A percentile compares a stretch with the other conserved stretches of the same genome.
Evolutionary conservation across 2,888 invertebrate genomes (phyloP).

Genomic region (Hypena proboscidalis): DNA sequence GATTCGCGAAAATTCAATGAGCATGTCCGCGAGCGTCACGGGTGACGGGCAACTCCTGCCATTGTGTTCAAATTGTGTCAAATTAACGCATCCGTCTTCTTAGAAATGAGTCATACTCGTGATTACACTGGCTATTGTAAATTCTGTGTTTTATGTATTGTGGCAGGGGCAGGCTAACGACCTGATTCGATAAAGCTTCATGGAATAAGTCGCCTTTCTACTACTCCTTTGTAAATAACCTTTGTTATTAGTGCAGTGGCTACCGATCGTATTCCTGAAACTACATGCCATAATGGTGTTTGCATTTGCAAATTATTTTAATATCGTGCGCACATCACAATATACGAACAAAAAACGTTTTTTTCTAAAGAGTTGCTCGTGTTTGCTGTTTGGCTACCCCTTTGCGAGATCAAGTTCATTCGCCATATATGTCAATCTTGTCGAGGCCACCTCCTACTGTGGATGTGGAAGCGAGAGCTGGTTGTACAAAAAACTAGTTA

Average conservation of each 20-base stretch:
- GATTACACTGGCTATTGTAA: slow-evolving; percentile 20
- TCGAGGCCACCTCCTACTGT: slow-evolving; percentile 55
- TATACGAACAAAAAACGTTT: slow-evolving; percentile 18
- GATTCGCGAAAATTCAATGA: slow-evolving; percentile 34
- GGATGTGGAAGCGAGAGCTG: slow-evolving; percentile 59
- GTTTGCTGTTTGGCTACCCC: slow-evolving; percentile 29
- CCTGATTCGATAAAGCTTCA: slow-evolving; percentile 19
- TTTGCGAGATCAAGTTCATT: slow-evolving; percentile 33
- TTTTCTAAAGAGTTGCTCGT: slow-evolving; percentile 15
- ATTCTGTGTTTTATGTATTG: slow-evolving; percentile 23
- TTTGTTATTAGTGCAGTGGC: slow-evolving; percentile 3
- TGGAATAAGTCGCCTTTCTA: slow-evolving; percentile 20
- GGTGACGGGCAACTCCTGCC: slow-evolving; percentile 36
- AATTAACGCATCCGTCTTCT: slow-evolving; percentile 49
- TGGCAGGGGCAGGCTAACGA: slow-evolving; percentile 26
- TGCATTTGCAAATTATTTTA: background rate
- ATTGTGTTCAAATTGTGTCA: slow-evolving; percentile 48
- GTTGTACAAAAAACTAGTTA: slow-evolving; percentile 62
- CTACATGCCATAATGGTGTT: slow-evolving; percentile 1
- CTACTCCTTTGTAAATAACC: slow-evolving; percentile 10
- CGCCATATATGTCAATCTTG: slow-evolving; percentile 53
- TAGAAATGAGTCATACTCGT: slow-evolving; percentile 41
- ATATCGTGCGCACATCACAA: slow-evolving; percentile 4
- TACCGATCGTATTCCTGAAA: slow-evolving; percentile 9
- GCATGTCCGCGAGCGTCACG: slow-evolving; percentile 33